A percentile compares a stretch with the other conserved stretches of the same genome.
phyloP scores from a whole-genome alignment of 2,888 invertebrate genomes.

The Sinelater perroti region DNA sequence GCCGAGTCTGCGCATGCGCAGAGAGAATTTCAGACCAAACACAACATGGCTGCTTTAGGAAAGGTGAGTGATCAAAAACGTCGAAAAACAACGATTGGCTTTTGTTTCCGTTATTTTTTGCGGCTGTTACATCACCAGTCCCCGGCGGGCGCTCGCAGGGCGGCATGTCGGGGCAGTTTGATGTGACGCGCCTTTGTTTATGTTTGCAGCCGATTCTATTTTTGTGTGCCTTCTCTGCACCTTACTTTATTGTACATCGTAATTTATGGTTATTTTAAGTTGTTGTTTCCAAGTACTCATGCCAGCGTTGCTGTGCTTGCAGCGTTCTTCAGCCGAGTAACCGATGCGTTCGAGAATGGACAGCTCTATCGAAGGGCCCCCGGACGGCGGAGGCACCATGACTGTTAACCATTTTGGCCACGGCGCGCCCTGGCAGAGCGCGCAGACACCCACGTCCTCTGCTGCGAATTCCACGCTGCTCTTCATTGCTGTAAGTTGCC shows the following conservation, averaged over 20 bases:
- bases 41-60: slow-evolving; percentile 5
- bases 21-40: neutral
- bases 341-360: slow-evolving; percentile 46
- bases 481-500: slow-evolving; percentile 57
- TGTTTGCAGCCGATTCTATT: slow-evolving; percentile 1
- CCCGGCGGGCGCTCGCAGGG: too few species aligned
- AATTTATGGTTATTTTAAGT: neutral
- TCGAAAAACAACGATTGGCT: neutral
- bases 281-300: neutral
- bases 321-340: neutral
- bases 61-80: slow-evolving; percentile 10
- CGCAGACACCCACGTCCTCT: slow-evolving; percentile 24
- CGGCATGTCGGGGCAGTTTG: too few species aligned
- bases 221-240: slow-evolving; percentile 4
- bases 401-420: slow-evolving; percentile 48
- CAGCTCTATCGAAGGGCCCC: slow-evolving; percentile 49
- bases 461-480: slow-evolving; percentile 50
- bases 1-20: slow-evolving; percentile 3
- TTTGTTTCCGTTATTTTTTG: neutral
- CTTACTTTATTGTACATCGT: neutral
- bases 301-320: neutral
- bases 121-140: neutral
- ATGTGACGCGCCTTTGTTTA: too few species aligned
- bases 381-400: slow-evolving; percentile 47
- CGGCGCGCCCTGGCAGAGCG: slow-evolving; percentile 44